Base-by-base conservation (phyloP, 1,140 invertebrate genomes). In the Babylonia areolata region DNA sequence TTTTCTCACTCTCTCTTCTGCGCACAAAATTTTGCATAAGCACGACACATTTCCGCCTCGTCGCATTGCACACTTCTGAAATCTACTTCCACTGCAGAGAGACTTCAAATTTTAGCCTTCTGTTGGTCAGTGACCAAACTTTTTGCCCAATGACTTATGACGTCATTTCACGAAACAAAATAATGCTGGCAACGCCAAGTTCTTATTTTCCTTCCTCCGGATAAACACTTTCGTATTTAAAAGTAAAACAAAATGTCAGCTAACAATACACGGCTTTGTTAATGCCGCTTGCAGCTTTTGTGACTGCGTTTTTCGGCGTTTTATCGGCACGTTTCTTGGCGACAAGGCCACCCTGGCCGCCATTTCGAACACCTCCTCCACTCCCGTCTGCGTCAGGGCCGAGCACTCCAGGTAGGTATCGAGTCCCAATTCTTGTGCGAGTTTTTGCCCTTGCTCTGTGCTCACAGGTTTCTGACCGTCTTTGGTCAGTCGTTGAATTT, bases 371-470 rank as follows among this genome's bases (percentile, higher is more conserved):
- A 97, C 97, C 90, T 98, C 97, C 95, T 99, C 98, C 83, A 98
- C 95, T 92, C 98, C 97, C 90, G 96, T 96, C 93, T 99, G 98
- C 33, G 97, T 98, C 90, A 98, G 96, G 5, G 97, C 97, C 2
- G 97, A 98, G 87, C 97, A 98, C 93, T 98, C 98, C 33, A 98
- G 95, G 92, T 98, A 98, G 87, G 96, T 95, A 11, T 99, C 97
- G 3, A 97, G 97, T 88, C 97, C 96, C 84, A 91, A 86, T 28
- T 85, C 39, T 37, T 85, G 85, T 35, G 97, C 97, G 90, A 98
- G 93, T 88, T 96, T 95, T 91, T 95, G 95, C 69, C 97, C 97
- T 92, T 98, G 96, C 3, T 95, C 93, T 90, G 96, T 96, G 39
- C 96, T 96, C 40, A 98, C 96, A 33, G 97, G 96, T 84, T 96